Conservation (phyloP, 2,797 vertebrate species). For the Anisognathus igniventris region DNA sequence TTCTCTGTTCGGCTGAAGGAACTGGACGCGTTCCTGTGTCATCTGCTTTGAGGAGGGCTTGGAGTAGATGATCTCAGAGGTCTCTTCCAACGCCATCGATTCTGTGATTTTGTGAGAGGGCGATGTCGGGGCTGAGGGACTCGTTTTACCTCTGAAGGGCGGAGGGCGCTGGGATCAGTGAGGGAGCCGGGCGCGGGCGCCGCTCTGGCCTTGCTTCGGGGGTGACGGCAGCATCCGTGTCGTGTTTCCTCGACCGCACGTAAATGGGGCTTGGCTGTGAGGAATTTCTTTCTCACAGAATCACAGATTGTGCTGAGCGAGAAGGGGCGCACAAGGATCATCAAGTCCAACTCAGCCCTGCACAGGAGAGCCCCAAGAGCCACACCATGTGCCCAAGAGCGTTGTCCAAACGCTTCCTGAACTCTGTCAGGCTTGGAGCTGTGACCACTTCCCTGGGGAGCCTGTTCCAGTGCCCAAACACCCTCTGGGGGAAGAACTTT, state of each 20-base stretch:
- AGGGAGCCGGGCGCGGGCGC: rapidly evolving
- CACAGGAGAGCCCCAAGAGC: not conserved
- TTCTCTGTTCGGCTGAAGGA: not conserved
- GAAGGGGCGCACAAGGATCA: not conserved
- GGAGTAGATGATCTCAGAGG: not conserved
- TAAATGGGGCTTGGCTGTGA: not conserved
- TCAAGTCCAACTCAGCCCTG: not conserved
- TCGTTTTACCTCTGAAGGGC: not conserved
- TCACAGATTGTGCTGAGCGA: not conserved
- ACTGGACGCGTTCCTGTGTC: not conserved
- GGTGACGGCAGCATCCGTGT: rapidly evolving
- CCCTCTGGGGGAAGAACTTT: not conserved
- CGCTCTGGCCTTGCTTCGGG: not conserved
- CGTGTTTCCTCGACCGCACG: rapidly evolving
- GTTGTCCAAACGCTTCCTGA: rapidly evolving
- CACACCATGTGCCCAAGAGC: not conserved
- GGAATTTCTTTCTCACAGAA: not conserved
- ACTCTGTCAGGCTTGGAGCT: not conserved
- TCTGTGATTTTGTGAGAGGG: not conserved
- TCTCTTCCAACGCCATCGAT: not conserved
- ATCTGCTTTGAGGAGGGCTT: not conserved
- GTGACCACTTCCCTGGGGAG: not conserved
- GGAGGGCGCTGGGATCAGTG: not conserved
- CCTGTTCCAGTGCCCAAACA: not conserved
- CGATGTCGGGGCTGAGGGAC: too few species aligned